A percentile compares a stretch with the other conserved stretches of the same genome.
These are phyloP conservation scores for Drosophila melanica DNA, from an alignment of 1,140 invertebrate species.

Conservation along the genomic window DNA sequence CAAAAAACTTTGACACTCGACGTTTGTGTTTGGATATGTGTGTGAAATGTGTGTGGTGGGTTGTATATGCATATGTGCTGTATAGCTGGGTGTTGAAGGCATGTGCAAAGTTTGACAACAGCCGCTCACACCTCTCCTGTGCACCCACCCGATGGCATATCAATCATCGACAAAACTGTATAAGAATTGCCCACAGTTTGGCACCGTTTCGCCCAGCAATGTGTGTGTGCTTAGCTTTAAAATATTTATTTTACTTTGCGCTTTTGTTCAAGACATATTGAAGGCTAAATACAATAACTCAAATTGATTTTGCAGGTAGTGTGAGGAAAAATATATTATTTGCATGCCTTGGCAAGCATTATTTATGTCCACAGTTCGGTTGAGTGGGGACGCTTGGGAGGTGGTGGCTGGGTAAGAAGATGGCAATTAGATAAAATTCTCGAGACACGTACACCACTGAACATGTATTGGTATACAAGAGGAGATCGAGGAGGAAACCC, in stretches of 20 bases:
- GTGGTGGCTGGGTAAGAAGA: background rate
- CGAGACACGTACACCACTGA: background rate
- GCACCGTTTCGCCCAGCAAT: constrained; percentile 9
- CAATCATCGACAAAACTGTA: constrained; percentile 76
- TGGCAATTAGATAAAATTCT: constrained; percentile 34
- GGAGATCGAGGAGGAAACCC: background rate
- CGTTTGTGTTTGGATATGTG: constrained; percentile 47
- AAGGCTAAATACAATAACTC: constrained; percentile 77
- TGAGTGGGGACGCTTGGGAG: too few species aligned
- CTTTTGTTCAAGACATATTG: constrained; percentile 38
- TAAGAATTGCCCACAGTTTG: constrained; percentile 49
- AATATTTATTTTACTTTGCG: constrained; percentile 72
- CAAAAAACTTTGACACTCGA: constrained; percentile 79
- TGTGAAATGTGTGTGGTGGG: background rate
- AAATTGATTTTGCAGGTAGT: constrained; percentile 69
- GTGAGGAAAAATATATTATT: constrained; percentile 49
- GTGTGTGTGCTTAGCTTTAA: constrained; percentile 60
- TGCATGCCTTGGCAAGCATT: constrained; percentile 49
- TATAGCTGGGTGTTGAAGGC: constrained; percentile 9
- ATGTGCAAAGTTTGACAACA: constrained; percentile 57
- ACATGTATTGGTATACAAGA: background rate
- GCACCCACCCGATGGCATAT: constrained; percentile 55
- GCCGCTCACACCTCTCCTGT: background rate
- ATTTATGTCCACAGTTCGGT: constrained; percentile 14
- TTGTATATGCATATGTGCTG: constrained; percentile 16